Conservation (phyloP, 2,888 invertebrate species). For the Empis stercorea region DNA sequence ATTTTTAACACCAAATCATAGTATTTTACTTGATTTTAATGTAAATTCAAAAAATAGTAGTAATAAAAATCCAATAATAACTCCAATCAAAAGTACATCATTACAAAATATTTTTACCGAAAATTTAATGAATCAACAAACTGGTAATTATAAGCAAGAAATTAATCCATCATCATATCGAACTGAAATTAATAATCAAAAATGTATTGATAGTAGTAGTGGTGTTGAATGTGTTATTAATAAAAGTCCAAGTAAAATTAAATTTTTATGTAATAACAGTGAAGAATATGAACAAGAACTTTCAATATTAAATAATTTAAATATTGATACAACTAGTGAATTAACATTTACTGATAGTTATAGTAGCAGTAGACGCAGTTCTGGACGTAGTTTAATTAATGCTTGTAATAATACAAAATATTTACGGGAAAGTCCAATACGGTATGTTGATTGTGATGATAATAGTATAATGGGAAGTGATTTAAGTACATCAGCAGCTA, state of each 20-base stretch:
- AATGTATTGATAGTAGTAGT: no score
- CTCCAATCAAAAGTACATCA: not conserved
- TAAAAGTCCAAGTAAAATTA: no score
- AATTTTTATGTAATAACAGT: no score
- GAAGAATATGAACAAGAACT: not conserved
- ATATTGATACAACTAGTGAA: not conserved
- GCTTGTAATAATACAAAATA: no score
- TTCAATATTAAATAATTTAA: conserved; percentile 1
- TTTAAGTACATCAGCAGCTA: conserved; percentile 3
- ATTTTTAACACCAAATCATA: conserved; percentile 9
- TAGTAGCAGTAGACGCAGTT: not conserved
- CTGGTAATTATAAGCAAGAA: no score
- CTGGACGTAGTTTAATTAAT: not conserved
- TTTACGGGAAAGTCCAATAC: not conserved
- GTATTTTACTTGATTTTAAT: not conserved
- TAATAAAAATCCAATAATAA: not conserved
- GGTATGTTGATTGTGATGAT: not conserved
- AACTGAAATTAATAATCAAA: no score
- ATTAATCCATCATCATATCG: no score
- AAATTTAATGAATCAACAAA: no score
- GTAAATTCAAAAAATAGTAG: no score
- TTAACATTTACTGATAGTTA: not conserved
- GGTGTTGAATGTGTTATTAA: no score
- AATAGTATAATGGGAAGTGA: conserved; percentile 5
- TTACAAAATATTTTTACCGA: no score